phyloP scores from a whole-genome alignment of 2,113 vertebrate genomes.

The cattle (Bos taurus) region DNA sequence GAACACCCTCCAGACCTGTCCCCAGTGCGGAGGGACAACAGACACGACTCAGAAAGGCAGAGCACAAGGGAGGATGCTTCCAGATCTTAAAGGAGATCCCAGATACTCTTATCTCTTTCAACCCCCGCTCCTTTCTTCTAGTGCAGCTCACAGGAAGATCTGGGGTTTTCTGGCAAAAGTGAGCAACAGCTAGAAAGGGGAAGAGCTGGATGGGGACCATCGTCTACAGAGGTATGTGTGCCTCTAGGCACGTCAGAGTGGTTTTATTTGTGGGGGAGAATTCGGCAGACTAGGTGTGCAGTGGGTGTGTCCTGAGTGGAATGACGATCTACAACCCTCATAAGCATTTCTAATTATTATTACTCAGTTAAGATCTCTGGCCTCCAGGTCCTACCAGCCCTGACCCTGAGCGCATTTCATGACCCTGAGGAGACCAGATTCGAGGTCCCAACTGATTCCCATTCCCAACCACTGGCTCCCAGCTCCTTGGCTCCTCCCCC shows the following conservation, averaged over 20 bases:
- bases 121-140: not conserved
- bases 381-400: not conserved
- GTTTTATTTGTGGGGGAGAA: not conserved
- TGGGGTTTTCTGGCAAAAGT: not conserved
- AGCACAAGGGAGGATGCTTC: not conserved
- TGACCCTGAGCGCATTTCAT: not conserved
- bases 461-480: not conserved
- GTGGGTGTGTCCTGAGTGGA: not conserved
- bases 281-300: not conserved
- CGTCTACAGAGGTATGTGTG: not conserved
- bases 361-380: not conserved
- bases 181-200: not conserved
- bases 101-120: not conserved
- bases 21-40: not conserved
- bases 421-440: not conserved
- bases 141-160: not conserved
- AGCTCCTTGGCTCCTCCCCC: slow-evolving; percentile 16
- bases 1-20: not conserved
- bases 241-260: not conserved
- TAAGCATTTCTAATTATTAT: not conserved
- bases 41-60: not conserved
- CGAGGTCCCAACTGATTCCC: not conserved
- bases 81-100: not conserved
- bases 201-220: not conserved
- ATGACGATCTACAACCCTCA: not conserved